Evolutionary conservation across 92 coral and sea anemone species (phyloP).

Genomic region (Phymanthus crucifer): DNA sequence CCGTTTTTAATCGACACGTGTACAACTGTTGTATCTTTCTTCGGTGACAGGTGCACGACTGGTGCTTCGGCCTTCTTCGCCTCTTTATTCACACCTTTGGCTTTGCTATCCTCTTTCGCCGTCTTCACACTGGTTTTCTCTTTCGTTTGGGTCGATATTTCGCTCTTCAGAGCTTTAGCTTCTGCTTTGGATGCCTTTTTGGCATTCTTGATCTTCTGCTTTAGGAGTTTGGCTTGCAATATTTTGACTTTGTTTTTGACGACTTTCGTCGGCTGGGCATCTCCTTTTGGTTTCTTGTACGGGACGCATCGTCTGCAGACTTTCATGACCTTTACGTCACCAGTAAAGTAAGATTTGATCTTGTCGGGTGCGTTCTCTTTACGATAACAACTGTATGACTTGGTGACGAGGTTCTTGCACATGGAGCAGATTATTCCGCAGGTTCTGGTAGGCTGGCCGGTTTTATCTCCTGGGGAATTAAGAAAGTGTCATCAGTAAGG

Average conservation of each 20-base stretch:
- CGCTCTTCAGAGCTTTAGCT: conserved; percentile 12
- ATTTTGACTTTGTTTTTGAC: conserved; percentile 40
- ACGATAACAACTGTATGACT: conserved; percentile 93
- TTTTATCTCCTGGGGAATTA: conserved; percentile 52
- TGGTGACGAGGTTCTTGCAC: conserved; percentile 86
- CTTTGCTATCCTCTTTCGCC: conserved; percentile 21
- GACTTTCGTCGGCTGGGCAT: conserved; percentile 29
- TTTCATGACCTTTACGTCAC: conserved; percentile 82
- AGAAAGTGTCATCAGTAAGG: background rate
- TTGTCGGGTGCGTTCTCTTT: conserved; percentile 91
- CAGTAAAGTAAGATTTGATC: conserved; percentile 71
- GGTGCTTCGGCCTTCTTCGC: background rate
- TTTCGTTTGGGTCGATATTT: conserved; percentile 33
- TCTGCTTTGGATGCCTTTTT: conserved; percentile 34
- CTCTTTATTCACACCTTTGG: background rate
- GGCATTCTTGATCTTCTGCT: conserved; percentile 58
- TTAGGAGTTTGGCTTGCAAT: conserved; percentile 46
- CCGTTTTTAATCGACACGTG: conserved; percentile 35
- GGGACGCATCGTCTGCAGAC: conserved; percentile 96
- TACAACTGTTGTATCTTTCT: conserved; percentile 12
- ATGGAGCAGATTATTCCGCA: conserved; percentile 90
- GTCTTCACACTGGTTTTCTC: conserved; percentile 34
- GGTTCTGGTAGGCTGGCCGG: conserved; percentile 53
- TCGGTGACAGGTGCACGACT: background rate
- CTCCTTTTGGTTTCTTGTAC: conserved; percentile 89